phyloP scores from a whole-genome alignment of 2,113 vertebrate species.

The Trochalopteron elliotii region DNA sequence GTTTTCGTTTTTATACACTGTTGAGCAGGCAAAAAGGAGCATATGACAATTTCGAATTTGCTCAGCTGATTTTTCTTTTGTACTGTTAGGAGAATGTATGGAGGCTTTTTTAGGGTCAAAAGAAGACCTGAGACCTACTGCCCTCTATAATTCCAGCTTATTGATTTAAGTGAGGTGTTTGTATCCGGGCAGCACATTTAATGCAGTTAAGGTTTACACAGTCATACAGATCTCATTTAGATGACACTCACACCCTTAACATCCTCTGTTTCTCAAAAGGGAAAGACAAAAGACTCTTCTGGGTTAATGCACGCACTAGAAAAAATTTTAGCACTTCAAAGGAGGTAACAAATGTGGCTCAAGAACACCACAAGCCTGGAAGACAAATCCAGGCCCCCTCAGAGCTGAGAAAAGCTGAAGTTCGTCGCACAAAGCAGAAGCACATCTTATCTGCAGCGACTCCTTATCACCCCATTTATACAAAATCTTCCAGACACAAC shows the following conservation, averaged over 20 bases:
- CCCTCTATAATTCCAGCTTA: constrained; percentile 39
- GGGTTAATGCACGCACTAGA: neutral
- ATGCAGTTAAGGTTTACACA: constrained; percentile 6
- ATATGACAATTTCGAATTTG: neutral
- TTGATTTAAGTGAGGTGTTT: constrained; percentile 45
- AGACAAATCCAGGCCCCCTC: neutral
- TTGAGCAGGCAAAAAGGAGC: neutral
- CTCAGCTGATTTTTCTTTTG: neutral
- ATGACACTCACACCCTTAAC: neutral
- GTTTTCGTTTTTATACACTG: constrained; percentile 14
- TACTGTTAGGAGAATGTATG: neutral
- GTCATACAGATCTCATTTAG: neutral
- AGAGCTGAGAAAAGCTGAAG: neutral
- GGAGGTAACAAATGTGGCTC: neutral
- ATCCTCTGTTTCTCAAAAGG: neutral
- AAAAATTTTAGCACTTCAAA: neutral
- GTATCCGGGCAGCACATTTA: constrained; percentile 3
- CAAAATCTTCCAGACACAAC: neutral
- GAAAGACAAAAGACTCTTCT: neutral
- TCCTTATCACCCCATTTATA: neutral
- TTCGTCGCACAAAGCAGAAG: neutral
- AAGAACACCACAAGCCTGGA: neutral
- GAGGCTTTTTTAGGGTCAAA: neutral
- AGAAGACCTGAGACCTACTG: neutral
- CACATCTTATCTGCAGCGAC: neutral